Evolutionary conservation across 2,797 vertebrate genomes (phyloP), one percentile per base, ranked within the genome.

Genomic region (Cossypha dichroa): DNA sequence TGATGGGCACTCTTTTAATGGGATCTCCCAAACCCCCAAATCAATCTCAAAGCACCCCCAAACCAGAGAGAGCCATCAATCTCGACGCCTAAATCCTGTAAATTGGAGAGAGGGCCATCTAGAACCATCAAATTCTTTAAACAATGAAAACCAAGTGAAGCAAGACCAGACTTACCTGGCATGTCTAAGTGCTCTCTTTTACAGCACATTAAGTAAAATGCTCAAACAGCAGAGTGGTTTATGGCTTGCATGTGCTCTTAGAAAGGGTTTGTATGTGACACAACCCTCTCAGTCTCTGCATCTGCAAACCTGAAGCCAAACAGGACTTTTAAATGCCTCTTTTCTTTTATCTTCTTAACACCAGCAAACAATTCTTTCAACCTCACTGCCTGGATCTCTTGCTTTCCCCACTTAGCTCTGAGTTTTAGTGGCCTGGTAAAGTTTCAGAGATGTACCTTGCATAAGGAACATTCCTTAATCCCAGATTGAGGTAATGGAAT

Each of bases 121-220:
- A 69, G 36, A 85, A 21, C 20, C 8, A 10, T 11, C 21, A 34
- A 11, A 23, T 25, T 29, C 28, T 69, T 46, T 40, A 12, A 90
- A 60, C 3, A 20, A 18, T 28, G 52, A 74, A 92, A 91, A 70
- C 3, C 4, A 7, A 59, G n/a, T 8, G 34, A 73, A 29, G 14
- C 0, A 0, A 49, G 15, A 23, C 4, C 11, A 14, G 48, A 56
- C 7, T 28, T 51, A 19, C 1, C 60, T 63, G 48, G 9, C 15
- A 16, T 2, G 14, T 18, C 70, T 8, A 40, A n/a, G 13, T 13
- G 33, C 19, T 54, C 48, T 34, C 38, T 77, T 75, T 66, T 72
- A 51, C 38, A 62, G 45, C 15, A 55, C 26, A 11, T 54, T 22
- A 41, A 46, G 40, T 38, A 28, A 40, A 67, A 58, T 28, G 7